These are phyloP conservation scores for Margarornis squamiger DNA, from an alignment of 2,797 vertebrate genomes.

Conservation along the genomic window DNA sequence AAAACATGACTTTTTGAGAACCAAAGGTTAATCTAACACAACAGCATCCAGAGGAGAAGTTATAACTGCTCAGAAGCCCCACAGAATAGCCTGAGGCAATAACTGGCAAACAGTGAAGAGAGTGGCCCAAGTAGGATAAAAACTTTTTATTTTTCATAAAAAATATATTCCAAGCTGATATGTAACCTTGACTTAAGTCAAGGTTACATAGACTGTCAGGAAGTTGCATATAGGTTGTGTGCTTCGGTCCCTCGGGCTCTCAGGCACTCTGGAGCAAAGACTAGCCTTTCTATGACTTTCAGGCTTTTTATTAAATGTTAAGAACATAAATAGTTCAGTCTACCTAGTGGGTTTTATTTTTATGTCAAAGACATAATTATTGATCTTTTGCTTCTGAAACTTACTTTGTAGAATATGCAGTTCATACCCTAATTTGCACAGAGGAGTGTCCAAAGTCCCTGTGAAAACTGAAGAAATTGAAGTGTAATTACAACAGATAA, in stretches of 20 bases:
- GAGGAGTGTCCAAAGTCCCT: background rate
- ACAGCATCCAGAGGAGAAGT: background rate
- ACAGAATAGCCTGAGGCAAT: slow-evolving; percentile 8
- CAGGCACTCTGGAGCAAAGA: background rate
- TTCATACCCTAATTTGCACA: background rate
- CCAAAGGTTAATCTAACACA: slow-evolving; percentile 56
- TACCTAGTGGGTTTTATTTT: background rate
- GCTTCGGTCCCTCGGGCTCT: background rate
- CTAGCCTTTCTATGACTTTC: background rate
- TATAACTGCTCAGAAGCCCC: slow-evolving; percentile 1
- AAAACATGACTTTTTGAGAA: slow-evolving; percentile 20
- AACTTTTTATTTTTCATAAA: background rate
- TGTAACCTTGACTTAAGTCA: background rate
- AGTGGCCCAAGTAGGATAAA: background rate
- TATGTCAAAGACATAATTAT: background rate
- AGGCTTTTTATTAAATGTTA: background rate
- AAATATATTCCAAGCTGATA: background rate
- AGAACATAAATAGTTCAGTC: background rate
- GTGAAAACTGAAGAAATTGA: background rate
- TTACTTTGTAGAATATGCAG: background rate
- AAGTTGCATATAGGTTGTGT: background rate
- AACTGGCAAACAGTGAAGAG: background rate
- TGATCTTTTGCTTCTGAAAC: background rate
- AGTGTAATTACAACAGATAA: background rate
- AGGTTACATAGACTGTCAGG: background rate